Evolutionary conservation across 2,888 invertebrate species (phyloP).

Genomic region (Tenthredo amoena): DNA sequence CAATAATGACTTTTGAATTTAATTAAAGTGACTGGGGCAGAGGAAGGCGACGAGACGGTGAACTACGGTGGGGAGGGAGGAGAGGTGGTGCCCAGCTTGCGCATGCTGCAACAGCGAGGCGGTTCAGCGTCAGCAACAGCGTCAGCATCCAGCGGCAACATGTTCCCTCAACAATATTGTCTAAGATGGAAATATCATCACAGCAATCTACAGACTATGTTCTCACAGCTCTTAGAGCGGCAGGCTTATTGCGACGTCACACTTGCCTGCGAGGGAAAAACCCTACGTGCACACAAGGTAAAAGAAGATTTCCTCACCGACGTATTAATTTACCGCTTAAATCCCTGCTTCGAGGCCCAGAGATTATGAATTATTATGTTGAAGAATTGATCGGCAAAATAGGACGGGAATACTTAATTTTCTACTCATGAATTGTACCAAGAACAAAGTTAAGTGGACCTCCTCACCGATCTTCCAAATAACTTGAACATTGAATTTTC

Average conservation of each 20-base stretch:
- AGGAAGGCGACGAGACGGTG: conserved; percentile 63
- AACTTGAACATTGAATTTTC: neutral
- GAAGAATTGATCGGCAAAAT: neutral
- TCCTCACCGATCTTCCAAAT: neutral
- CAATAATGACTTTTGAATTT: conserved; percentile 43
- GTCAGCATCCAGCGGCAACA: conserved; percentile 74
- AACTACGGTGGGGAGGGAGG: conserved; percentile 61
- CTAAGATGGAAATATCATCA: conserved; percentile 96
- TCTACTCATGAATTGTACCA: neutral
- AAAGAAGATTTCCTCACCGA: conserved; percentile 50
- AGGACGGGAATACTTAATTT: neutral
- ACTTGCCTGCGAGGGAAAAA: conserved; percentile 91
- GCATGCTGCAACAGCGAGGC: conserved; percentile 74
- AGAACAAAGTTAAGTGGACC: neutral
- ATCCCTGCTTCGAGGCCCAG: neutral
- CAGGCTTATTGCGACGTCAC: conserved; percentile 96
- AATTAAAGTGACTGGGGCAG: conserved; percentile 60
- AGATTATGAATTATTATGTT: neutral
- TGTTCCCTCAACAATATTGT: conserved; percentile 95
- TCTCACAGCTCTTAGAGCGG: conserved; percentile 91
- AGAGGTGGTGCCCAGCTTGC: conserved; percentile 62
- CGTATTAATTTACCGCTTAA: neutral
- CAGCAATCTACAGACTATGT: conserved; percentile 93
- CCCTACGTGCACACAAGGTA: conserved; percentile 87
- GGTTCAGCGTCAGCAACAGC: conserved; percentile 69